phyloP scores from a whole-genome alignment of 2,797 vertebrate species.

The Karalla daura region DNA sequence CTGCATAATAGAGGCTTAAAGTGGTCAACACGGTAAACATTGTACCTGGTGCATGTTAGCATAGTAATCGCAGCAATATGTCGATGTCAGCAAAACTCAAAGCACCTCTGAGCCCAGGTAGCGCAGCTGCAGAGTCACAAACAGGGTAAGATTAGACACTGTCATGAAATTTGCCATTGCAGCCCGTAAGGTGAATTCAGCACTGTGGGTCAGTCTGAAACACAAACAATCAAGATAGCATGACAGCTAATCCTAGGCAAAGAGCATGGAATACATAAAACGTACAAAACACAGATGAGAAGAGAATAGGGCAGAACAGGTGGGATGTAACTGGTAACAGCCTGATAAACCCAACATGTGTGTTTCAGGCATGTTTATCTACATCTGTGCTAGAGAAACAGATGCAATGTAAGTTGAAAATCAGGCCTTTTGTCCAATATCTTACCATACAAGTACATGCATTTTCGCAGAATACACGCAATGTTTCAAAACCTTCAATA shows the following conservation, averaged over 20 bases:
- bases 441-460: too few relatives aligned
- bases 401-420: neutral
- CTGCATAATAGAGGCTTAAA: neutral
- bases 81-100: neutral
- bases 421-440: neutral
- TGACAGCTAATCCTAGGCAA: too few relatives aligned
- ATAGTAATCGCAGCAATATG: neutral
- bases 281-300: conserved; percentile 4
- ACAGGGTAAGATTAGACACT: too few relatives aligned
- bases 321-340: neutral
- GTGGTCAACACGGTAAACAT: neutral
- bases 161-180: too few relatives aligned
- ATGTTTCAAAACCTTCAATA: neutral
- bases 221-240: too few relatives aligned
- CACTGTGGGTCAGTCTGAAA: too few relatives aligned
- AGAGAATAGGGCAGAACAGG: neutral
- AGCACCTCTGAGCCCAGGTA: too few relatives aligned
- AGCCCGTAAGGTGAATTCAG: too few relatives aligned
- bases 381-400: neutral
- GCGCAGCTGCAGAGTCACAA: too few relatives aligned
- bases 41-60: neutral
- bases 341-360: neutral
- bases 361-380: neutral
- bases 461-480: too few relatives aligned
- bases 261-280: too few relatives aligned